Conservation (phyloP, 2,113 vertebrate species). For the Verasper variegatus region DNA sequence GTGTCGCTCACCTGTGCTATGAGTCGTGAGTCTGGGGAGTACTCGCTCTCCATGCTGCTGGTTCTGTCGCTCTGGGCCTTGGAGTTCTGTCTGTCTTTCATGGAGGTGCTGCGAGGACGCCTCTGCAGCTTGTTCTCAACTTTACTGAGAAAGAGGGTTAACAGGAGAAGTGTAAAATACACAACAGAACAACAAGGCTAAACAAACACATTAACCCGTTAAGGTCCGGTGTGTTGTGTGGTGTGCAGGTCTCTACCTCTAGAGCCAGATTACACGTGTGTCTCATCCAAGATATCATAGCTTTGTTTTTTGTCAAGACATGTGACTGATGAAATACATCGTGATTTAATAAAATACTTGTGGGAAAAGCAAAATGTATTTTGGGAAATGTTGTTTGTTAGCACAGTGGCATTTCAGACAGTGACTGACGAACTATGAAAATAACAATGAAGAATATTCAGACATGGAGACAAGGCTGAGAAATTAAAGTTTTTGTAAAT, state of each 20-base stretch:
- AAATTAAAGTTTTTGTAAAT: no score
- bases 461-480: no score
- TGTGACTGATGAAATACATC: no score
- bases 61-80: constrained; percentile 81
- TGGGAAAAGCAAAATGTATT: no score
- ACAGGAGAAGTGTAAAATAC: constrained; percentile 14
- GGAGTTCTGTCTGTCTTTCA: constrained; percentile 85
- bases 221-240: no score
- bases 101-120: constrained; percentile 82
- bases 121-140: constrained; percentile 77
- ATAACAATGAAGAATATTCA: no score
- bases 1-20: constrained; percentile 72
- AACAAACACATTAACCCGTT: neutral
- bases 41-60: constrained; percentile 84
- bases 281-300: neutral
- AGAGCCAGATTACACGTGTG: neutral
- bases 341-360: no score
- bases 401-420: no score
- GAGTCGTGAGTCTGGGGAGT: constrained; percentile 76
- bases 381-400: no score
- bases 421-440: no score
- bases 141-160: constrained; percentile 68
- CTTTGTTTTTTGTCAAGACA: no score
- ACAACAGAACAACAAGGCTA: neutral
- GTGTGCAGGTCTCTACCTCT: neutral